Base-by-base conservation (phyloP, 2,888 invertebrate genomes). In the Campoplex capitator region DNA sequence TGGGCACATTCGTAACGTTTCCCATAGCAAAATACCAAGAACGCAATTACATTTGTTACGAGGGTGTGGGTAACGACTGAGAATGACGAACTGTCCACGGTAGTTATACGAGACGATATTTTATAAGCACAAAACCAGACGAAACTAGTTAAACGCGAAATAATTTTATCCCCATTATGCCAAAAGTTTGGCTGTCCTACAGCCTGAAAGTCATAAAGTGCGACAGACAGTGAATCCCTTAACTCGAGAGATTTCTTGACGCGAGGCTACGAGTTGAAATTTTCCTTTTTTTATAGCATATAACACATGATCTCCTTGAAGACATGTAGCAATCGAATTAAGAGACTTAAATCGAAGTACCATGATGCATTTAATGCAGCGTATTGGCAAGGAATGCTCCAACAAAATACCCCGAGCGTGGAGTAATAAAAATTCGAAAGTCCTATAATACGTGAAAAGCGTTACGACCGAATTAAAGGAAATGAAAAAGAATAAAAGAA, bases 211-310 rank as follows among this genome's bases (percentile, higher is more conserved):
- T 86, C 89, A 82, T 88, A 88, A 89, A 89, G 83, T 89, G 85
- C 88, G 85, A 82, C 88, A 86, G 89, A 89, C 88, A 85, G 86
- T 89, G 85, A 89, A 88, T 87, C 85, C 84, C 73, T 81, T 85
- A 87, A 88, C 80, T 82, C 65, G 48, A 32, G 38, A 78, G 48
- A 42, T 73, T 71, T 38, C 77, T 79, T 42, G 78, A 74, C 83
- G 74, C 51, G 79, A 35, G 67, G 62, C 32, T 65, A 4, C 51
- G 13, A 70, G n/a, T 82, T 81, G 35, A 77, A 76, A 76, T 73
- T 38, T 73, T 56, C 68, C 67, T 68, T 32, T 70, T 23, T 42
- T 70, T 58, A 62, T 81, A 32, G 38, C 58, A 56, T 51, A 86
- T 75, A 54, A 68, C 71, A 74, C 58, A 62, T 32, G 32, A 86